These are phyloP conservation scores for Acestrorhynchus altus DNA, from an alignment of 2,797 vertebrate genomes.

Conservation along the genomic window DNA sequence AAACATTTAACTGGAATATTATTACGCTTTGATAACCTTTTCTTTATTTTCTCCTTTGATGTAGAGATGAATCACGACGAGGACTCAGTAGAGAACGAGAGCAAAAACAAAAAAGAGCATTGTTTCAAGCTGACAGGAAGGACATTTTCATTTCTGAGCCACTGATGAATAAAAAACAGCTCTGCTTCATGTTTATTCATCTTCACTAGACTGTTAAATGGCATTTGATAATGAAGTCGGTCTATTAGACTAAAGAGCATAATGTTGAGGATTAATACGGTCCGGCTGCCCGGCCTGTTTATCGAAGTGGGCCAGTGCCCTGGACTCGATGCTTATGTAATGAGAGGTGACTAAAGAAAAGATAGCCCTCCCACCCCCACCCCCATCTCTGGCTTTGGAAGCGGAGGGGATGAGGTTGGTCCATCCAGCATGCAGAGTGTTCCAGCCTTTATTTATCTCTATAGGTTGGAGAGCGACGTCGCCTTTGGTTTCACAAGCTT, in stretches of 20 bases:
- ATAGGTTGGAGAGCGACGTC: constrained; percentile 45
- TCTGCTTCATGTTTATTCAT: constrained; percentile 31
- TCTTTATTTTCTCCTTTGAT: constrained; percentile 27
- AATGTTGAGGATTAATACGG: constrained; percentile 40
- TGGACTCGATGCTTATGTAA: constrained; percentile 54
- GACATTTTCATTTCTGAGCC: constrained; percentile 29
- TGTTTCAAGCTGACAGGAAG: constrained; percentile 21
- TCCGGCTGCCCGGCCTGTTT: constrained; percentile 47
- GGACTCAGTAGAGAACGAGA: neutral
- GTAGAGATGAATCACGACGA: constrained; percentile 1
- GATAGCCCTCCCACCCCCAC: neutral
- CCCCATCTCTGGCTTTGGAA: constrained; percentile 45
- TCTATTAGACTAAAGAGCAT: constrained; percentile 20
- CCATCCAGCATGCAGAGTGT: constrained; percentile 53
- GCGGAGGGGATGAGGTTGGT: constrained; percentile 42
- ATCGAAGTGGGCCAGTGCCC: constrained; percentile 53
- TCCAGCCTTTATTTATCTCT: constrained; percentile 51
- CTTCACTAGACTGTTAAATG: constrained; percentile 47
- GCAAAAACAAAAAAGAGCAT: neutral
- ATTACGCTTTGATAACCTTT: constrained; percentile 31
- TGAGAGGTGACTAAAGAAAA: constrained; percentile 49
- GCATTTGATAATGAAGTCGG: constrained; percentile 35
- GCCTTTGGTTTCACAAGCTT: constrained; percentile 40
- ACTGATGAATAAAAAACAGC: constrained; percentile 21
- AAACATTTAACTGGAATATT: constrained; percentile 14